Conservation (phyloP, 2,113 vertebrate species). For the Catharus bicknelli region DNA sequence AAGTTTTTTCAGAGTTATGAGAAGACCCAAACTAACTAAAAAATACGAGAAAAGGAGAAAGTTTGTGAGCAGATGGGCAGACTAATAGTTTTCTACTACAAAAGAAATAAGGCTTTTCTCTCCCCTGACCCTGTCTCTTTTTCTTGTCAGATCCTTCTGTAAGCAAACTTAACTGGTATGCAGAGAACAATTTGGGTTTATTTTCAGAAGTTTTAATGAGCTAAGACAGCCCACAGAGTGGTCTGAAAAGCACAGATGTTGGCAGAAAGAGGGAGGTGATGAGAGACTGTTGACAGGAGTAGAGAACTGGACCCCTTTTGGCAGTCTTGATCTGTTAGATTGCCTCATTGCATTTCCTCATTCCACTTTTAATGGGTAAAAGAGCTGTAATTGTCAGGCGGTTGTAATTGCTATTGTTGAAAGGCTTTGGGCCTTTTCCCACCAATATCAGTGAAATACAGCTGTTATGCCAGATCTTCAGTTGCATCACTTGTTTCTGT, state of each 20-base stretch:
- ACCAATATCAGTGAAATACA: not conserved
- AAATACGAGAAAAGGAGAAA: not conserved
- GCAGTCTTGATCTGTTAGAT: not conserved
- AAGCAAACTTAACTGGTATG: not conserved
- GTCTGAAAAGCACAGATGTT: not conserved
- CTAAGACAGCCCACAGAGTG: not conserved
- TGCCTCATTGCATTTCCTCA: not conserved
- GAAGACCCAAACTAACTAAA: not conserved
- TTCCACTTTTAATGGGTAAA: not conserved
- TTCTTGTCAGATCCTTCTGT: not conserved
- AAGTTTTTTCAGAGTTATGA: not conserved
- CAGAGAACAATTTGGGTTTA: not conserved
- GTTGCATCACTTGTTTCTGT: not conserved
- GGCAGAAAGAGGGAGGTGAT: not conserved
- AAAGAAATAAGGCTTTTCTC: slow-evolving; percentile 2
- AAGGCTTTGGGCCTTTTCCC: not conserved
- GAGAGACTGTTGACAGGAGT: not conserved
- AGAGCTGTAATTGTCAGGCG: not conserved
- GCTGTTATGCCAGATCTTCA: not conserved
- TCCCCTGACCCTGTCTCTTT: not conserved
- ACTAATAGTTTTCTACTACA: not conserved
- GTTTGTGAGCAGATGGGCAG: not conserved
- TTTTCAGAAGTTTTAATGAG: not conserved
- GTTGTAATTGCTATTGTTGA: not conserved
- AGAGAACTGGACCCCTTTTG: not conserved